Evolutionary conservation across 2,113 vertebrate species (phyloP).

Genomic region (Rhinoderma darwinii): DNA sequence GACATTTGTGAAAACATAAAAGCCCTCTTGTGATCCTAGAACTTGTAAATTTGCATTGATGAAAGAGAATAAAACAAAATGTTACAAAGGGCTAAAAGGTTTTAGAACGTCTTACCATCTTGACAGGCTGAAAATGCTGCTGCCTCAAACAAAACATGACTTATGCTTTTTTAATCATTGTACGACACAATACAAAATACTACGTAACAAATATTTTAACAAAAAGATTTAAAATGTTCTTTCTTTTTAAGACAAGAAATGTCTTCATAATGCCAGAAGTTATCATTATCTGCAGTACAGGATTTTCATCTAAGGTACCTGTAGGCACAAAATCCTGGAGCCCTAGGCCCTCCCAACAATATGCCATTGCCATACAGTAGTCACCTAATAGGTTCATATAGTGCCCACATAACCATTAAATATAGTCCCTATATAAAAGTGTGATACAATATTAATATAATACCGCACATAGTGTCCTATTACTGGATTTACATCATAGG

Average conservation of each 20-base stretch:
- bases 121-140: background rate
- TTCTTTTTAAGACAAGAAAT: background rate
- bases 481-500: no score
- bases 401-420: no score
- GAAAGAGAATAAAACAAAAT: slow-evolving; percentile 51
- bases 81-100: slow-evolving; percentile 36
- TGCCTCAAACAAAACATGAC: background rate
- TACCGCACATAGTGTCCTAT: no score
- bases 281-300: background rate
- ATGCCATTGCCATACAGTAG: no score
- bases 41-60: slow-evolving; percentile 34
- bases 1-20: slow-evolving; percentile 50
- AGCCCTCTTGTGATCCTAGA: slow-evolving; percentile 35
- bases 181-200: background rate
- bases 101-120: slow-evolving; percentile 7
- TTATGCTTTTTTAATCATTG: background rate
- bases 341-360: no score
- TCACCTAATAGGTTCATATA: no score
- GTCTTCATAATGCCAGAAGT: background rate
- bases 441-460: no score
- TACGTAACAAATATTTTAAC: background rate
- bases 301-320: no score
- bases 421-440: no score
- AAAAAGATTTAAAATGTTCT: background rate
- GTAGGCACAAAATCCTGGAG: no score